Percentiles rank a stretch among this genome's conserved stretches.
Evolutionary conservation across 2,888 invertebrate species (phyloP).

Genomic region (Chrysodeixis includens): DNA sequence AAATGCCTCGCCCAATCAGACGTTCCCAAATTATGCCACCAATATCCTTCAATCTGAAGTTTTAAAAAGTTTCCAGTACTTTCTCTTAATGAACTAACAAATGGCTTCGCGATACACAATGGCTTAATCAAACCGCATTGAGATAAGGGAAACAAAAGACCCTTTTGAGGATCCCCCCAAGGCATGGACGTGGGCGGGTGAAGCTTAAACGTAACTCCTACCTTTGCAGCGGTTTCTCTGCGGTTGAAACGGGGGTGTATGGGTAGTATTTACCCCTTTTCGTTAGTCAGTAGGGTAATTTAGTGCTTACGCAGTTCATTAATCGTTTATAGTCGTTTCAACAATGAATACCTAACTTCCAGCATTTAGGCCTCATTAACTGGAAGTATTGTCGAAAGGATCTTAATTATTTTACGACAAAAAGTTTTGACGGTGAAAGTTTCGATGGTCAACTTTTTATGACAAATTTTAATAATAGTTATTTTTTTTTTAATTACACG

Average conservation of each 20-base stretch:
- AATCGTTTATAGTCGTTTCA: not conserved
- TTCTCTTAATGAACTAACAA: slow-evolving; percentile 77
- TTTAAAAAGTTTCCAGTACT: slow-evolving; percentile 58
- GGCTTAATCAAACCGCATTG: slow-evolving; percentile 82
- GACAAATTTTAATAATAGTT: too few species aligned
- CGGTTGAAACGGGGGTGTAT: not conserved
- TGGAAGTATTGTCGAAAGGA: too few species aligned
- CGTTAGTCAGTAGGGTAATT: not conserved
- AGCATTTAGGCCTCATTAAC: too few species aligned
- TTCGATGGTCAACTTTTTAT: too few species aligned
- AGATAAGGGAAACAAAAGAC: slow-evolving; percentile 82
- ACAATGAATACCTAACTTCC: not conserved
- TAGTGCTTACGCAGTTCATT: not conserved
- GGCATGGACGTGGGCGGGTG: slow-evolving; percentile 11
- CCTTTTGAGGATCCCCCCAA: slow-evolving; percentile 46
- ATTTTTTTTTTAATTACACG: too few species aligned
- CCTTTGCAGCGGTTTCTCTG: not conserved
- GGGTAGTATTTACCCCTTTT: not conserved
- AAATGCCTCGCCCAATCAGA: slow-evolving; percentile 42
- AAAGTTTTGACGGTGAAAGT: too few species aligned
- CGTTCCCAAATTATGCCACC: slow-evolving; percentile 31
- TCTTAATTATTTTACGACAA: too few species aligned
- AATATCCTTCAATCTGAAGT: slow-evolving; percentile 54
- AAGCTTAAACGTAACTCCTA: not conserved
- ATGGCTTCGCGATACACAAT: slow-evolving; percentile 81